These are phyloP conservation scores for Xylota sylvarum DNA, from an alignment of 2,888 invertebrate species.

Conservation along the genomic window DNA sequence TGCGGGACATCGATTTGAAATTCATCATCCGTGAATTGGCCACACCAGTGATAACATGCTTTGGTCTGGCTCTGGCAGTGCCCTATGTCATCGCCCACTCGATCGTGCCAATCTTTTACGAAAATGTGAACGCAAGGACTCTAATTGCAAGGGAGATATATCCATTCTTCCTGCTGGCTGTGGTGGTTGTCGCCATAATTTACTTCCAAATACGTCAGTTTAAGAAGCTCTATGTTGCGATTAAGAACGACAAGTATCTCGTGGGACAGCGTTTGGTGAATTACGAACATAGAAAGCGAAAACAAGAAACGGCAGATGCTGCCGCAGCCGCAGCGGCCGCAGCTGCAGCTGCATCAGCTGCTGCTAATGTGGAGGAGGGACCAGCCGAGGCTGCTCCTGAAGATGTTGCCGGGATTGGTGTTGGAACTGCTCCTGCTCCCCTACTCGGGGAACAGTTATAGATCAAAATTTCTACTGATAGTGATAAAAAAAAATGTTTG, in stretches of 20 bases:
- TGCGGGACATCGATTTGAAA: conserved; percentile 95
- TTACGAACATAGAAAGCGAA: conserved; percentile 94
- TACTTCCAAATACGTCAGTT: conserved; percentile 96
- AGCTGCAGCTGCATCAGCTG: conserved; percentile 52
- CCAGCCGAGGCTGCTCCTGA: conserved; percentile 38
- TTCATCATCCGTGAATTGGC: conserved; percentile 95
- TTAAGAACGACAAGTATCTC: conserved; percentile 99
- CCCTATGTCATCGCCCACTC: conserved; percentile 96
- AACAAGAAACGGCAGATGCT: conserved; percentile 82
- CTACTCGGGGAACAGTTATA: conserved; percentile 77
- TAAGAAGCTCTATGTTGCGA: conserved; percentile 97
- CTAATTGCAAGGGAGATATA: conserved; percentile 94
- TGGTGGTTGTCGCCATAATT: conserved; percentile 89
- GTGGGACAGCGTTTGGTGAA: conserved; percentile 98
- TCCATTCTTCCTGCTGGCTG: conserved; percentile 92
- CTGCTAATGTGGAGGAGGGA: conserved; percentile 38
- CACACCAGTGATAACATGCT: conserved; percentile 94
- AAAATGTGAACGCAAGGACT: conserved; percentile 89
- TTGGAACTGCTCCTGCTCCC: conserved; percentile 50
- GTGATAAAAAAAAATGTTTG: conserved; percentile 61
- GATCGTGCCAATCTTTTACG: conserved; percentile 89
- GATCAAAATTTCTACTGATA: conserved; percentile 69
- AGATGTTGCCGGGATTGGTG: conserved; percentile 46
- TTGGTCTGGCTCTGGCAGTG: conserved; percentile 95
- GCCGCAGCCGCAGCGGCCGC: conserved; percentile 78